Base-by-base conservation (phyloP, 2,797 vertebrate genomes). In the Chromobotia macracanthus region DNA sequence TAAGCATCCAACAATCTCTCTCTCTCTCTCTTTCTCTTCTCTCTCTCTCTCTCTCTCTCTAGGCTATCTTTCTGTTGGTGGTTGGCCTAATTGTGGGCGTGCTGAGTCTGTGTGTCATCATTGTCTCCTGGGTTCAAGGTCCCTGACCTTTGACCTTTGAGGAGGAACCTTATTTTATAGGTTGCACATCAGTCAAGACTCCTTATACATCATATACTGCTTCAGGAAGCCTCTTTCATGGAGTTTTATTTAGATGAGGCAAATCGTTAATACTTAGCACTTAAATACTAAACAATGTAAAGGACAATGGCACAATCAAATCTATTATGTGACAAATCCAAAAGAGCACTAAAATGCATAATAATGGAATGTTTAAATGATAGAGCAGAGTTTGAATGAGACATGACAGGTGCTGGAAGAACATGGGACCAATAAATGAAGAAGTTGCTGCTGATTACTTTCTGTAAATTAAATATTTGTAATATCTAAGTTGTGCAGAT, bases 51-150 rank as follows among this genome's bases (percentile, higher is more conserved):
- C 44, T 64, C 18, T 69, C 16, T 51, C 48, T 67, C 11, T 35
- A 95, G 94, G 93, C 94, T 1, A 8, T 89, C 2, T 16, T 85
- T 44, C 87, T 95, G 69, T 65, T 94, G 84, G 35, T 95, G 84
- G 93, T 96, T 80, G 97, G 97, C 19, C 23, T 95, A 86, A 87
- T 95, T 79, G 89, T 97, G 88, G 96, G 96, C 61, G 85, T 92
- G 79, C 83, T 95, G 87, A 98, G 95, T 89, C 90, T 99, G 70
- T 84, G 87, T 75, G 76, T 97, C 77, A 95, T 98, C 71, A 84
- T 96, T 85, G 86, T 94, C 84, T 90, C 89, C 12, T 97, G 95
- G 96, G 82, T 87, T 83, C 86, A 89, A 68, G 85, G 84, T 87
- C 87, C 90, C 11, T 92, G 86, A 90, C 41, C 69, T 70, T 56